Evolutionary conservation across 2,797 vertebrate genomes (phyloP), one percentile per base, ranked within the genome.

Genomic region (Mallotus villosus): DNA sequence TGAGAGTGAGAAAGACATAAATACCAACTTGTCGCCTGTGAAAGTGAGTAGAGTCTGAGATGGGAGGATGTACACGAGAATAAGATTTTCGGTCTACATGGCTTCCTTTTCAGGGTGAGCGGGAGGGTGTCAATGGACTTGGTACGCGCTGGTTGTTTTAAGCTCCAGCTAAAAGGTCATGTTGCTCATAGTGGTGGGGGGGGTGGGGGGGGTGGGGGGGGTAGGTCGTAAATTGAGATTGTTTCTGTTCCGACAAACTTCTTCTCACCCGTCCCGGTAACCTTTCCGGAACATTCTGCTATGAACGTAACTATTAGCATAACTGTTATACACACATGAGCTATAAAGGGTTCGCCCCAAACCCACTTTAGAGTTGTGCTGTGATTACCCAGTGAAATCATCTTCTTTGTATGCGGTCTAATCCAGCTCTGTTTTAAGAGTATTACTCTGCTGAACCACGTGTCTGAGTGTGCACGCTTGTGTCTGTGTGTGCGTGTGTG

Each of bases 261-360:
- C 59, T 74, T 19, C 51, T 55, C 34, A 75, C 71, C 49, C 65
- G 37, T 68, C 49, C 75, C 68, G 63, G 63, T 73, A 77, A 71
- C 77, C 82, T 81, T 73, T 84, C 77, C 62, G 63, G 69, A 79
- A 75, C 70, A 72, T 37, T 49, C 73, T 73, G 81, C 81, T 83
- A 78, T 75, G 63, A 64, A 59, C 22, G 21, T 24, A 60, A 24
- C 8, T 78, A 81, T 76, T 73, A 74, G 75, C 73, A 82, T 60
- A 60, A 60, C 58, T 22, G 55, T 22, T 8, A 58, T 8, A 58
- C 21, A 22, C 58, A 24, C 7, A 25, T 25, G 21, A 12, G 58
- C 58, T 60, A 24, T 55, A n/a, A 55, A 55, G 51, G 9, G 51
- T 55, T 55, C 51, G 5, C 3, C 19, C 19, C 16, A 5, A 17